Conservation (phyloP, 2,113 vertebrate species). For the Notiomystis cincta region DNA sequence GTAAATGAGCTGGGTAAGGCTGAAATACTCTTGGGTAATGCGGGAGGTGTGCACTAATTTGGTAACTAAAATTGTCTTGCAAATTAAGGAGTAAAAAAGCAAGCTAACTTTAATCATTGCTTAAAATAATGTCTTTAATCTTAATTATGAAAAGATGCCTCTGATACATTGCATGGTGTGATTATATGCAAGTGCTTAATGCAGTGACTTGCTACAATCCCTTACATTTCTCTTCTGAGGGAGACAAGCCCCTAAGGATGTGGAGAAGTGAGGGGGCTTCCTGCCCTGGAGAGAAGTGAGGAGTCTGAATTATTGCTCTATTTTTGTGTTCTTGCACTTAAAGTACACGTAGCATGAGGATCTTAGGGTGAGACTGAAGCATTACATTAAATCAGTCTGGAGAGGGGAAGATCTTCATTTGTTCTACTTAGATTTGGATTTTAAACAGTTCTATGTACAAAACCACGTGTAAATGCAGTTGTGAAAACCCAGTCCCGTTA, state of each 20-base stretch:
- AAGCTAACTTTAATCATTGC: slow-evolving; percentile 24
- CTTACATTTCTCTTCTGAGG: not conserved
- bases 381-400: not conserved
- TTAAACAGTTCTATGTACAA: not conserved
- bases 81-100: slow-evolving; percentile 45
- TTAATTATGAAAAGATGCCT: not conserved
- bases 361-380: not conserved
- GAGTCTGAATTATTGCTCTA: not conserved
- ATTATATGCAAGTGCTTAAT: not conserved
- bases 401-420: not conserved
- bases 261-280: not conserved
- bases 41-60: not conserved
- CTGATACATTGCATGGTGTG: not conserved
- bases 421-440: fast-evolving
- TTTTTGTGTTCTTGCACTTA: not conserved
- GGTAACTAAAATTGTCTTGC: slow-evolving; percentile 8
- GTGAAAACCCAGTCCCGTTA: not conserved
- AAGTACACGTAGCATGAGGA: fast-evolving
- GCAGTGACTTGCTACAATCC: not conserved
- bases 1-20: not conserved
- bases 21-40: slow-evolving; percentile 22
- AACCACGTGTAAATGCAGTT: not conserved
- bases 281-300: not conserved
- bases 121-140: not conserved
- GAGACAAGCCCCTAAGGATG: not conserved